Conservation (phyloP, 2,888 invertebrate species). For the Panzeria rudis region DNA sequence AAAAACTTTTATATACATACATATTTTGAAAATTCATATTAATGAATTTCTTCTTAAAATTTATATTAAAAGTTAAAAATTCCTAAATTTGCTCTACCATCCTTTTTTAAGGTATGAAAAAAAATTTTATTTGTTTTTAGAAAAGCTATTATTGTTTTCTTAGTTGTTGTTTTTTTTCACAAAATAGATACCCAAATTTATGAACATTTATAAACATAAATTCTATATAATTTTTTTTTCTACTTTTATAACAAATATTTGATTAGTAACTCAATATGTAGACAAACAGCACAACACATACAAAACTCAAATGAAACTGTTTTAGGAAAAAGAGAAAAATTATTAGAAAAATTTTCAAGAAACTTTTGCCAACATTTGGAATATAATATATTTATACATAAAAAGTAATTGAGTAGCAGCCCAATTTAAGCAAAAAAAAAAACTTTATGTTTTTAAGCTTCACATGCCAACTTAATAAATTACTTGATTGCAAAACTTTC, state of each 20-base stretch:
- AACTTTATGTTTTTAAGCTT: slow-evolving; percentile 66
- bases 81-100: background rate
- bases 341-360: slow-evolving; percentile 27
- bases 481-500: slow-evolving; percentile 76
- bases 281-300: slow-evolving; percentile 39
- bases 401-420: slow-evolving; percentile 25
- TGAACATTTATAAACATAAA: slow-evolving; percentile 49
- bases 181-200: slow-evolving; percentile 60
- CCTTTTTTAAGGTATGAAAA: slow-evolving; percentile 5
- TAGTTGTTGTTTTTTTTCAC: background rate
- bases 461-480: slow-evolving; percentile 72
- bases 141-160: slow-evolving; percentile 31
- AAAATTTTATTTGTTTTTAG: slow-evolving; percentile 42
- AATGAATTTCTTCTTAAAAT: slow-evolving; percentile 4
- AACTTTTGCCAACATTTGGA: slow-evolving; percentile 39
- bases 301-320: slow-evolving; percentile 42
- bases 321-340: slow-evolving; percentile 8
- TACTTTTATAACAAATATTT: slow-evolving; percentile 55
- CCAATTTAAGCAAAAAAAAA: slow-evolving; percentile 5
- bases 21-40: slow-evolving; percentile 11
- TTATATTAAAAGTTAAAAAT: slow-evolving; percentile 16
- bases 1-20: background rate
- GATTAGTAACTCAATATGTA: slow-evolving; percentile 62
- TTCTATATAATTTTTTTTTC: slow-evolving; percentile 17
- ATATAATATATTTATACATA: slow-evolving; percentile 26